A percentile compares a stretch with the other conserved stretches of the same genome.
Conservation (phyloP, 2,113 vertebrate species). For the Eidolon helvum region DNA sequence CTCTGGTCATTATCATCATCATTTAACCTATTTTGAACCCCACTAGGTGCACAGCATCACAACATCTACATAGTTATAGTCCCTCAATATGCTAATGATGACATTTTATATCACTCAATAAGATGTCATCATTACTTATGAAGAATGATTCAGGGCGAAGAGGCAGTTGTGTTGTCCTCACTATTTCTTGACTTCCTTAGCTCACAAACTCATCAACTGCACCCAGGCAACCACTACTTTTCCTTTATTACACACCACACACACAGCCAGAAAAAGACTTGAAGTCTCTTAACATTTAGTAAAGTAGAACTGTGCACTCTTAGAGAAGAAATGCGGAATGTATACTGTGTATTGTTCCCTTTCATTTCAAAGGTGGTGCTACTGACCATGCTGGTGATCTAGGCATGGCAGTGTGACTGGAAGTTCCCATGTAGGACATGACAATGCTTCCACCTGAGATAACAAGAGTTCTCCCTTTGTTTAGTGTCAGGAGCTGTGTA, state of each 20-base stretch:
- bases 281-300: not conserved
- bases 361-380: not conserved
- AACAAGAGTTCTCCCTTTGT: not conserved
- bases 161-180: not conserved
- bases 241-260: not conserved
- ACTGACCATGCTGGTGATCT: not conserved
- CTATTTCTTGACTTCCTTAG: constrained; percentile 4
- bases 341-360: not conserved
- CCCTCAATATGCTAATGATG: not conserved
- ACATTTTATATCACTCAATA: not conserved
- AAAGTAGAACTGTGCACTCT: not conserved
- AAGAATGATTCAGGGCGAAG: not conserved
- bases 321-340: not conserved
- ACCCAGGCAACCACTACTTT: not conserved
- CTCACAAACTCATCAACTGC: not conserved
- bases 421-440: not conserved
- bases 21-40: not conserved
- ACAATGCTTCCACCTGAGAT: not conserved
- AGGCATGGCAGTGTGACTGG: not conserved
- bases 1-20: not conserved
- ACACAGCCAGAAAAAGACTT: not conserved
- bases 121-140: constrained; percentile 18
- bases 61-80: not conserved
- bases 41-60: not conserved
- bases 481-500: not conserved